phyloP scores from a whole-genome alignment of 2,888 invertebrate genomes.

The Drosophila borborema region DNA sequence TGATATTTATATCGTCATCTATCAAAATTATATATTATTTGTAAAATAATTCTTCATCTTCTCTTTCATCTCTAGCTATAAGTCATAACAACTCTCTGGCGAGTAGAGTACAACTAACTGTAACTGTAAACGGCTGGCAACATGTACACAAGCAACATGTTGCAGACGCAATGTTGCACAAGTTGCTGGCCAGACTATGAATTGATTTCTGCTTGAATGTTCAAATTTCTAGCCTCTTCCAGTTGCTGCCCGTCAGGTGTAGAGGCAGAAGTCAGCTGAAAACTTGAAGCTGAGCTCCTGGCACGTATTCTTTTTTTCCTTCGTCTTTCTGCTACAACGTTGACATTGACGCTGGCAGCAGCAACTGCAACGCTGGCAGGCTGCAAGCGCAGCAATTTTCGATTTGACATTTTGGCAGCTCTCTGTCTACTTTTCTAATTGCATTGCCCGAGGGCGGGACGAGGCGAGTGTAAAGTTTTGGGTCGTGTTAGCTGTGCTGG shows the following conservation, averaged over 20 bases:
- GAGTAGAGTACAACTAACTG: slow-evolving; percentile 1
- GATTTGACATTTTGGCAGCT: slow-evolving; percentile 78
- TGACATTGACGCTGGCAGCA: slow-evolving; percentile 45
- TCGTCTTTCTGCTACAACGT: slow-evolving; percentile 20
- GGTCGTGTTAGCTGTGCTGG: slow-evolving; percentile 10
- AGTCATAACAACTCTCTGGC: background rate
- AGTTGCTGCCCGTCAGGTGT: slow-evolving; percentile 38
- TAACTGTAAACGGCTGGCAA: slow-evolving; percentile 49
- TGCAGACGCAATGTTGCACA: slow-evolving; percentile 44
- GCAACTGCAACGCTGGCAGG: slow-evolving; percentile 19
- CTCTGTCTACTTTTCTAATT: slow-evolving; percentile 68
- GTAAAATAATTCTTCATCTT: too few species aligned
- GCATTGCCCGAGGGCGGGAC: slow-evolving; percentile 39
- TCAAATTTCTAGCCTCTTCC: slow-evolving; percentile 26
- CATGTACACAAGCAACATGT: slow-evolving; percentile 46
- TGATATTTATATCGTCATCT: too few species aligned
- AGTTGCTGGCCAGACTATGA: slow-evolving; percentile 20
- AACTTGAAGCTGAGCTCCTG: slow-evolving; percentile 42
- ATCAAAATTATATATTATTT: too few species aligned
- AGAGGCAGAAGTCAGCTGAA: slow-evolving; percentile 8
- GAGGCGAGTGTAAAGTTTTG: background rate
- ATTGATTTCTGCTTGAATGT: slow-evolving; percentile 43
- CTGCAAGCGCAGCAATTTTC: slow-evolving; percentile 74
- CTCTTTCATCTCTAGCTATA: background rate
- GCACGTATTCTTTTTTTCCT: slow-evolving; percentile 32